Evolutionary conservation across 2,797 vertebrate species (phyloP).

Genomic region (Coranthus polyacanthus): DNA sequence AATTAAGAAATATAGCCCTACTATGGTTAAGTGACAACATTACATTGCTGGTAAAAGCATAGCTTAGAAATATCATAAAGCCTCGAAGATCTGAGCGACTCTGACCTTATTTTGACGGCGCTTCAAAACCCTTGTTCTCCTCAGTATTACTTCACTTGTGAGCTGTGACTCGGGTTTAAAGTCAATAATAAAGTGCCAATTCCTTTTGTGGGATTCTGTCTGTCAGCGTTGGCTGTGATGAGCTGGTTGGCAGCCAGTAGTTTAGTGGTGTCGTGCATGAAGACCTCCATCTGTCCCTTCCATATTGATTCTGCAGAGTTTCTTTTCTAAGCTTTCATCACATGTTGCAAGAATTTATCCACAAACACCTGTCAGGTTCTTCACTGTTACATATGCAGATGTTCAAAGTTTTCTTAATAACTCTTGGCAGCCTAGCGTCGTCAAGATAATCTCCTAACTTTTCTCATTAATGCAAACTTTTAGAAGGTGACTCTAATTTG

Average conservation of each 20-base stretch:
- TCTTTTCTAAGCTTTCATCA: neutral
- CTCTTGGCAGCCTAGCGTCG: too few relatives aligned
- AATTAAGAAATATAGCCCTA: neutral
- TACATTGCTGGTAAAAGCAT: neutral
- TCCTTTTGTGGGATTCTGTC: neutral
- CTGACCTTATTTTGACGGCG: conserved; percentile 16
- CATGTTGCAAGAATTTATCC: neutral
- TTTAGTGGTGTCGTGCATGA: conserved; percentile 11
- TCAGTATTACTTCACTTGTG: neutral
- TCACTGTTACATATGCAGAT: too few relatives aligned
- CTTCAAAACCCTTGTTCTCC: neutral
- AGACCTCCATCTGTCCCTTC: conserved; percentile 18
- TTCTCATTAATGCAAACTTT: too few relatives aligned
- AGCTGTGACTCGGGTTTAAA: conserved; percentile 8
- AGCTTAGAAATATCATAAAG: conserved; percentile 4
- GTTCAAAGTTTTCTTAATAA: too few relatives aligned
- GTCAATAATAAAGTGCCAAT: neutral
- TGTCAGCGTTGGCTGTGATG: conserved; percentile 14
- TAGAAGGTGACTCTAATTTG: too few relatives aligned
- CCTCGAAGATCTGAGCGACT: neutral
- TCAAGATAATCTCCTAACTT: too few relatives aligned
- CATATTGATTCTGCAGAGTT: conserved; percentile 2
- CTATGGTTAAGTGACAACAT: conserved; percentile 7
- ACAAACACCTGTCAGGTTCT: conserved; percentile 6
- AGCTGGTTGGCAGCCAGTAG: conserved; percentile 9